Conservation (phyloP, 1,140 invertebrate species). For the Meloidogyne floridensis region DNA sequence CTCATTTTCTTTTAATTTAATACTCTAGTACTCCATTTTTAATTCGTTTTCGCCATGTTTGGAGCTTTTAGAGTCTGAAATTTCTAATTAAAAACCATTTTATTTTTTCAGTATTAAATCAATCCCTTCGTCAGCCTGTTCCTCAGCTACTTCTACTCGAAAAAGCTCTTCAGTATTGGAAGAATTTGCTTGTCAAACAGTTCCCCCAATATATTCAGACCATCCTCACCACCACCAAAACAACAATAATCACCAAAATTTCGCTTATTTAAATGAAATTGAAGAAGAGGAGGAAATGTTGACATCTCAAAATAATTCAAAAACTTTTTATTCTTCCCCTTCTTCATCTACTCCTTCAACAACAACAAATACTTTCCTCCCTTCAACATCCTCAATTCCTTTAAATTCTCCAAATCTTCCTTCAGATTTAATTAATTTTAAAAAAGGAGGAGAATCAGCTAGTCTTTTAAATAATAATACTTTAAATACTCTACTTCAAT, state of each 20-base stretch:
- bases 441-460: neutral
- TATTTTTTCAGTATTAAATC: constrained; percentile 17
- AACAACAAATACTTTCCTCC: neutral
- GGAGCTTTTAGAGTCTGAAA: neutral
- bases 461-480: neutral
- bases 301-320: neutral
- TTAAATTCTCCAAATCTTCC: neutral
- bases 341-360: neutral
- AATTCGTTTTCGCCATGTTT: neutral
- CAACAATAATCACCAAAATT: too few relatives aligned
- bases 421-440: neutral
- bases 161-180: constrained; percentile 53
- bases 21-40: neutral
- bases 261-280: constrained; percentile 2
- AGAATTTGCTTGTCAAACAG: constrained; percentile 50
- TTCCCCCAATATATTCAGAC: constrained; percentile 42
- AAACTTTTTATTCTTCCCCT: neutral
- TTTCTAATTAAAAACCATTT: too few relatives aligned
- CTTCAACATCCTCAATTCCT: neutral
- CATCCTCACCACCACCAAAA: constrained; percentile 18
- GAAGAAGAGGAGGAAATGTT: neutral
- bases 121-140: constrained; percentile 24
- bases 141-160: constrained; percentile 34
- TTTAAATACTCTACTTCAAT: neutral
- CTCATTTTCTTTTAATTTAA: too few relatives aligned